Evolutionary conservation across 1,140 invertebrate genomes (phyloP).

Genomic region (Anoplophora glabripennis): DNA sequence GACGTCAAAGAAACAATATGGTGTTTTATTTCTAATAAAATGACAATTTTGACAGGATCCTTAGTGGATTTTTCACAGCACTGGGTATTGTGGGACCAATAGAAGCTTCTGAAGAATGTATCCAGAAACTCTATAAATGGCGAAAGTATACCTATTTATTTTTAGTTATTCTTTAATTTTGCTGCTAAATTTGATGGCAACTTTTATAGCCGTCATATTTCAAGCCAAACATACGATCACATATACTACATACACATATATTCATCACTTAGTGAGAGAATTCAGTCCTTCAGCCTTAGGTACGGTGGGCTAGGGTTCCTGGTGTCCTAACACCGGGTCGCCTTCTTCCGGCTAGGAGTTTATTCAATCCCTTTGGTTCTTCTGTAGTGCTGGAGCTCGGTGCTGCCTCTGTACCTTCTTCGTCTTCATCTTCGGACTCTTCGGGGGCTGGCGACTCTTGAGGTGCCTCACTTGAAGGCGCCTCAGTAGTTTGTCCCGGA

Average conservation of each 20-base stretch:
- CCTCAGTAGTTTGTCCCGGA: conserved; percentile 36
- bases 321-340: conserved; percentile 57
- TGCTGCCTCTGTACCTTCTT: conserved; percentile 51
- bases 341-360: conserved; percentile 58
- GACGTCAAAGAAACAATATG: too few relatives aligned
- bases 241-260: background rate
- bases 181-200: background rate
- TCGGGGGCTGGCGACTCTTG: conserved; percentile 27
- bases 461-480: conserved; percentile 37
- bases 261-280: background rate
- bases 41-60: too few relatives aligned
- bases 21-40: too few relatives aligned
- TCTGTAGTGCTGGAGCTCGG: conserved; percentile 51
- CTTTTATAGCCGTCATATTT: background rate
- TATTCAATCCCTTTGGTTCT: conserved; percentile 57
- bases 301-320: conserved; percentile 44
- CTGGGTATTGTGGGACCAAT: background rate
- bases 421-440: conserved; percentile 44
- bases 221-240: background rate
- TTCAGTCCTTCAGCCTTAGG: conserved; percentile 29
- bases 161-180: background rate
- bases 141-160: background rate
- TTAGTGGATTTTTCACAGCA: background rate
- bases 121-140: background rate
- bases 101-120: too few relatives aligned